A percentile compares a stretch with the other conserved stretches of the same genome.
phyloP scores from a whole-genome alignment of 2,113 vertebrate species.

The Cisticola juncidis region DNA sequence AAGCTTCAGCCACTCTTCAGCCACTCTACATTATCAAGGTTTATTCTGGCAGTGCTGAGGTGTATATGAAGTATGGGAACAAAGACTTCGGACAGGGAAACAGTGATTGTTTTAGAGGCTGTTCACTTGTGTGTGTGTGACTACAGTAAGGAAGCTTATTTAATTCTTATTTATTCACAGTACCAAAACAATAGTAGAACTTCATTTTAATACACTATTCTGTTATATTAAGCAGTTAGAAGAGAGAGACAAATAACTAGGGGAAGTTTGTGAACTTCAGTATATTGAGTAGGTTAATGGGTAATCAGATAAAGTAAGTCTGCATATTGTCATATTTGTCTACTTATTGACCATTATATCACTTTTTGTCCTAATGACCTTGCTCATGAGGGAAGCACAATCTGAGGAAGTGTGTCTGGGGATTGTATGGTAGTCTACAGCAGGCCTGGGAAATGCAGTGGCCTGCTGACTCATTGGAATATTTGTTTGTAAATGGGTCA shows the following conservation, averaged over 20 bases:
- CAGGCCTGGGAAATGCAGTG: slow-evolving; percentile 40
- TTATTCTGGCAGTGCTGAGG: background rate
- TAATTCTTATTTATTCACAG: background rate
- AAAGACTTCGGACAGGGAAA: background rate
- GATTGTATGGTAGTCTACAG: background rate
- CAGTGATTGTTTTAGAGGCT: background rate
- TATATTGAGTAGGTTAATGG: background rate
- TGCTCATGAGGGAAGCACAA: slow-evolving; percentile 30
- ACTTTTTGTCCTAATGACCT: slow-evolving; percentile 28
- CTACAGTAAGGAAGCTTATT: background rate
- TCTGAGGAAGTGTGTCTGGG: slow-evolving; percentile 41
- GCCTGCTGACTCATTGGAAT: slow-evolving; percentile 39
- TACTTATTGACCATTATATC: slow-evolving; percentile 3
- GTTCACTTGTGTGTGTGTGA: background rate
- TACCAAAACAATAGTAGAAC: background rate
- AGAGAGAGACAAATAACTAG: background rate
- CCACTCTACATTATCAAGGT: background rate
- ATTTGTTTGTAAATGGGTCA: background rate
- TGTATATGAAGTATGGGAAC: background rate
- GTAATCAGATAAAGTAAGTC: slow-evolving; percentile 5
- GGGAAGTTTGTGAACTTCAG: background rate
- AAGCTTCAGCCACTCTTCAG: background rate
- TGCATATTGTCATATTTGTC: background rate
- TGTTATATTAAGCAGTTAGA: background rate
- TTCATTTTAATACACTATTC: background rate